phyloP scores from a whole-genome alignment of 1,140 invertebrate genomes.

The Heterodera carotae region DNA sequence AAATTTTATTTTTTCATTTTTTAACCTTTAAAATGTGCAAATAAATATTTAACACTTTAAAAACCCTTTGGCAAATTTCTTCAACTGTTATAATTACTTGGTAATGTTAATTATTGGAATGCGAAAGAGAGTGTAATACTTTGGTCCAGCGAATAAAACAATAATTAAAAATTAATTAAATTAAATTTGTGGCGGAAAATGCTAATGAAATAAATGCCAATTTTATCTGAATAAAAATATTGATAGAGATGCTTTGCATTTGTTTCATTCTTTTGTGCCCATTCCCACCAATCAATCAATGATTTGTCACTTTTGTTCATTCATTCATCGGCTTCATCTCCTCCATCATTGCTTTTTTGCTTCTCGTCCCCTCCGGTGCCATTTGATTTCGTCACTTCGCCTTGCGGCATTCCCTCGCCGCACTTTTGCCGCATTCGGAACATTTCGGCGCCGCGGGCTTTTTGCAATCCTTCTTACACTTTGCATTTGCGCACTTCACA shows the following conservation, averaged over 20 bases:
- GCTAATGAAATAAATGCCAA: background rate
- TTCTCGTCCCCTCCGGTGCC: no score
- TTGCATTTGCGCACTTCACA: background rate
- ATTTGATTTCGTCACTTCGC: no score
- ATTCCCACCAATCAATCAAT: background rate
- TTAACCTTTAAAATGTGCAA: background rate
- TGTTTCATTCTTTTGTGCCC: background rate
- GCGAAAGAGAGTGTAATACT: no score
- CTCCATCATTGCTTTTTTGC: no score
- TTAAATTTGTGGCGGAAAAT: no score
- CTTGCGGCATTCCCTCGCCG: no score
- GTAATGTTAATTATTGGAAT: background rate
- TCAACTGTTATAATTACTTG: no score
- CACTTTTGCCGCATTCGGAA: background rate
- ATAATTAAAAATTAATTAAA: no score
- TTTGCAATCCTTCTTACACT: constrained; percentile 8
- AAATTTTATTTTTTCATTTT: background rate
- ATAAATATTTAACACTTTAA: background rate
- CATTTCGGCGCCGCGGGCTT: background rate
- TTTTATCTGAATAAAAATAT: no score
- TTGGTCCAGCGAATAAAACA: no score
- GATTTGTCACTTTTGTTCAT: background rate
- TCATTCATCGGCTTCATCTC: no score
- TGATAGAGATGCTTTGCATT: background rate
- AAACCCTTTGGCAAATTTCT: background rate